Evolutionary conservation across 2,888 invertebrate genomes (phyloP).

Genomic region (Ochropleura leucogaster): DNA sequence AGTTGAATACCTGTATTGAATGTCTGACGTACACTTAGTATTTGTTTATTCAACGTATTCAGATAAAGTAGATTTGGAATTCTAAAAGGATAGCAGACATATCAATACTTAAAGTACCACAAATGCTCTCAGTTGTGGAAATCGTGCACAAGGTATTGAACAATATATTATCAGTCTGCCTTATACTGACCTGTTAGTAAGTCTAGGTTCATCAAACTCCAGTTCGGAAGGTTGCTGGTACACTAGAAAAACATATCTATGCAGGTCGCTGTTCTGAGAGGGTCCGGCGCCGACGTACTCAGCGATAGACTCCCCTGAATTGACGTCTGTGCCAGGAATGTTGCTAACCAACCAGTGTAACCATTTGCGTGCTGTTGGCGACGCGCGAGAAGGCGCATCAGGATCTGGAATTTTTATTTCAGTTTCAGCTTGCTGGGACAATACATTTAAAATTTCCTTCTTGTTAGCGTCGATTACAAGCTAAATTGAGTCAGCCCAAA

Average conservation of each 20-base stretch:
- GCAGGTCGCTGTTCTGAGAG: background rate
- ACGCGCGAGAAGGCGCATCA: constrained; percentile 30
- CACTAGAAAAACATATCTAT: constrained; percentile 40
- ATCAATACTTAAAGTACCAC: background rate
- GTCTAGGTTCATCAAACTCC: constrained; percentile 25
- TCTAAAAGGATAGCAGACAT: background rate
- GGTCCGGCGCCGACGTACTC: constrained; percentile 38
- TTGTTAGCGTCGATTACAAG: no score
- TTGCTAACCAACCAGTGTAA: constrained; percentile 37
- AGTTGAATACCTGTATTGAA: background rate
- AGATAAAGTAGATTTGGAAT: background rate
- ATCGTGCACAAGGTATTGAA: background rate
- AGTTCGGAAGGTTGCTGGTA: constrained; percentile 33
- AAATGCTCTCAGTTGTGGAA: background rate
- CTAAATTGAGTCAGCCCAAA: no score
- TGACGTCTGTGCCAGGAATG: constrained; percentile 18
- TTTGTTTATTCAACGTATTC: background rate
- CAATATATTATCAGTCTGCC: background rate
- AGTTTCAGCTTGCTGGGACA: background rate
- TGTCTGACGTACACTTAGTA: background rate
- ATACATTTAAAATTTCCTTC: background rate
- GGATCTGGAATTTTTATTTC: constrained; percentile 16
- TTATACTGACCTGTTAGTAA: constrained; percentile 83
- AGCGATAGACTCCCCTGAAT: constrained; percentile 25
- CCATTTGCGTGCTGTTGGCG: constrained; percentile 8